Base-by-base conservation (phyloP, 2,888 invertebrate genomes). In the Diabrotica balteata region DNA sequence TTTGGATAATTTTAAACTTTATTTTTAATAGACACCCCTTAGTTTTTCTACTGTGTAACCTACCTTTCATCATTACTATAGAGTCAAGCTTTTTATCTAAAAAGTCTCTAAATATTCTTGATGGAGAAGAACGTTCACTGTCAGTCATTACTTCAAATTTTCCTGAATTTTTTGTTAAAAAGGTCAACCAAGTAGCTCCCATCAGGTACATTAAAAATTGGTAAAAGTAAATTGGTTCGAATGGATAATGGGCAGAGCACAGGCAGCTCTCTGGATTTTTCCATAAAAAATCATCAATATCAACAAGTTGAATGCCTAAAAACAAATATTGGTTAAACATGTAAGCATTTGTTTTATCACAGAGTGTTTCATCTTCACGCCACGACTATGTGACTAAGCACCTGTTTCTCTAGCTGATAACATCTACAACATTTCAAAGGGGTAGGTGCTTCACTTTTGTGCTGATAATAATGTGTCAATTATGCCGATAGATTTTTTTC, bases 171-270 rank as follows among this genome's bases (percentile, higher is more conserved):
- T 64, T 46, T 85, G 72, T 53, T 2, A 84, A 81, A 74, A 87
- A 87, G 22, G 88, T 73, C 72, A 81, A 83, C 79, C 73, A 73
- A 8, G 75, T 69, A 10, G 72, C 66, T 50, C 86, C 84, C 68
- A 90, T 82, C 9, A 90, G 73, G 47, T 86, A 86, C 68, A 88
- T 88, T 47, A 88, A 66, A 79, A 88, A 89, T 79, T 90, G 90
- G 88, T 89, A 90, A 76, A 87, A 88, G 78, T 88, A 87, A 75
- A 90, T 85, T 73, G 84, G 86, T 74, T 89, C 89, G 75, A 89
- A 89, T 0, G 90, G 90, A 75, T 86, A 76, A 73, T 88, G 87
- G 1, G 84, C 79, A 5, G 80, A 79, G 65, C 82, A 83, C 2
- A 87, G 79, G 2, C 86, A 80, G 83, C 86, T 86, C 60, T 83